A percentile compares a stretch with the other conserved stretches of the same genome.
phyloP scores from a whole-genome alignment of 2,888 invertebrate genomes.

The Leptinotarsa tumamoca region DNA sequence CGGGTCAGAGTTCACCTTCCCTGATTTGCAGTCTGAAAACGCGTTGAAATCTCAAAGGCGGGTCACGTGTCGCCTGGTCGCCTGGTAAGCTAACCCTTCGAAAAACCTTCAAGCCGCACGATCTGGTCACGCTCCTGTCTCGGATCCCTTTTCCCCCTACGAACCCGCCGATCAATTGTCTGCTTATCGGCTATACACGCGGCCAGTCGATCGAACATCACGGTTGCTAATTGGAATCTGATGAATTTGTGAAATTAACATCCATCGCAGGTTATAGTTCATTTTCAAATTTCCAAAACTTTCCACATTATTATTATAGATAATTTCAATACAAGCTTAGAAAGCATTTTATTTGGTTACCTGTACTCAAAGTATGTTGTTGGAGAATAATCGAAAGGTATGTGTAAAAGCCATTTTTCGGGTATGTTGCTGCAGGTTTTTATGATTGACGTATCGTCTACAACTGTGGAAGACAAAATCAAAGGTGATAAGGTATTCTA shows the following conservation, averaged over 20 bases:
- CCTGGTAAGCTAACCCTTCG: constrained; percentile 9
- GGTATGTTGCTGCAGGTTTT: too few relatives aligned
- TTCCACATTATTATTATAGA: too few relatives aligned
- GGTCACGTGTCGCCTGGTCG: constrained; percentile 19
- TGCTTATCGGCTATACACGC: not conserved
- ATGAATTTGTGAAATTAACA: not conserved
- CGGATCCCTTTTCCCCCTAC: not conserved
- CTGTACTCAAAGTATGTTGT: too few relatives aligned
- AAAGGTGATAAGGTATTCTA: too few relatives aligned
- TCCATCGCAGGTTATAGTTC: too few relatives aligned
- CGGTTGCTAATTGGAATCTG: not conserved
- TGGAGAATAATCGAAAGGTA: too few relatives aligned
- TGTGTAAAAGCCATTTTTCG: too few relatives aligned
- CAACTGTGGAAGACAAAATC: too few relatives aligned
- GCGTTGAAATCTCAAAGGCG: constrained; percentile 14
- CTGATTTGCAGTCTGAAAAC: constrained; percentile 6
- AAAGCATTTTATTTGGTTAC: too few relatives aligned
- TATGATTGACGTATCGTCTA: too few relatives aligned
- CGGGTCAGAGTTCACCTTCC: constrained; percentile 21
- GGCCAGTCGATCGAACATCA: not conserved
- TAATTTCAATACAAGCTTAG: too few relatives aligned
- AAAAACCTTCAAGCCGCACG: constrained; percentile 20
- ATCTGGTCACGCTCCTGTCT: constrained; percentile 16
- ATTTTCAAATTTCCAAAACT: too few relatives aligned
- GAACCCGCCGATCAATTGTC: constrained; percentile 3